Base-by-base conservation (phyloP, 2,797 vertebrate genomes). In the Anabas testudineus region DNA sequence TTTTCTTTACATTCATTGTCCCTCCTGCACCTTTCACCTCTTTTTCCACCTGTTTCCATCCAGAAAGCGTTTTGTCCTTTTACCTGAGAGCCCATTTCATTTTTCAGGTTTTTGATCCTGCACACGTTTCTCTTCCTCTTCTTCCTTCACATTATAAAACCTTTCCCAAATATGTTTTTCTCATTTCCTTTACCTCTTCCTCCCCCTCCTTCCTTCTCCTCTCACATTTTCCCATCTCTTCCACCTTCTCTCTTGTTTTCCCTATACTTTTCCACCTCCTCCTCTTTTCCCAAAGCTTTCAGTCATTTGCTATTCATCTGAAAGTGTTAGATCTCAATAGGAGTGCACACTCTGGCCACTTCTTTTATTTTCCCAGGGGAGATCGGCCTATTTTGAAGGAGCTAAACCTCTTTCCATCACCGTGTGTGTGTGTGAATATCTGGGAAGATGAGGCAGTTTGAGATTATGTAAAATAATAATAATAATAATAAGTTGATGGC, bases 231-330 rank as follows among this genome's bases (percentile, higher is more conserved):
- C 13, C 2, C 30, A 34, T 59, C 48, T 47, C 19, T 30, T 24
- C 34, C 22, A n/a, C 14, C 21, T 30, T 43, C 7, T 28, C 6
- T 22, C 16, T 60, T 37, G 37, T 41, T 49, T 53, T 80, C 19
- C 45, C 45, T 8, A 58, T 41, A 47, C 43, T 2, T 49, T 42
- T 52, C 34, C 39, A 14, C 52, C 66, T 45, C 57, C 48, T 72
- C 77, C 77, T 14, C 8, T 48, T 64, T 78, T 82, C 74, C 49
- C 64, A 68, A 64, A 77, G 77, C 82, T 87, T 85, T 86, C 14
- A 67, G 63, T 88, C 76, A 80, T 85, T 82, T 83, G 64, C 75
- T 82, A 84, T 90, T 90, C 82, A 88, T 71, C 70, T 32, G 41
- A 76, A 58, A 75, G 85, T 67, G 78, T 82, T 60, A 81, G 80